Conservation (phyloP, 2,797 vertebrate species). For the Selene dorsalis region DNA sequence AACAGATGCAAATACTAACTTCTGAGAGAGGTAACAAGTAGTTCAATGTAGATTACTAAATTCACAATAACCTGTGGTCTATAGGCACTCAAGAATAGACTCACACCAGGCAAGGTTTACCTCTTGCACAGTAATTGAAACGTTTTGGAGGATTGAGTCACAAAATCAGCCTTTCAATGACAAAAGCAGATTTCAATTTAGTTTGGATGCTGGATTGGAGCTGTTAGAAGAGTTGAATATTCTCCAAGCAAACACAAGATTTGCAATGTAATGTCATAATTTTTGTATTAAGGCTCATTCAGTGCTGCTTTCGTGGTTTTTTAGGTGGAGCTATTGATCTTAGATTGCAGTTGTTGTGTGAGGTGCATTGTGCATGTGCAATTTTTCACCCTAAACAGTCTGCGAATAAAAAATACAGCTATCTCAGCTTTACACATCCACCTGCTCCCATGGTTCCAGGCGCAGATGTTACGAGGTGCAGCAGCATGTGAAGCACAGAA, state of each 20-base stretch:
- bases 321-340: background rate
- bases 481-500: conserved; percentile 6
- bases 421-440: background rate
- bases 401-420: background rate
- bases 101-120: background rate
- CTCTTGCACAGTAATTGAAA: background rate
- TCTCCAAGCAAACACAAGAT: background rate
- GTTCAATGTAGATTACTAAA: background rate
- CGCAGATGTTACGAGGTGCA: background rate
- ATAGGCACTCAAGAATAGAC: background rate
- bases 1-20: background rate
- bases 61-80: background rate
- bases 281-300: background rate
- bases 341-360: background rate
- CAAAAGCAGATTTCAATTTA: background rate
- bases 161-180: conserved; percentile 2
- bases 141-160: background rate
- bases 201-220: background rate
- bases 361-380: background rate
- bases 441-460: background rate
- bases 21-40: background rate
- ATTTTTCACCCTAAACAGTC: background rate
- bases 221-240: background rate
- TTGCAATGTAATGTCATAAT: background rate
- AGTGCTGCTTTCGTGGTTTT: background rate